Conservation (phyloP, 2,888 invertebrate species). For the Labia minor region DNA sequence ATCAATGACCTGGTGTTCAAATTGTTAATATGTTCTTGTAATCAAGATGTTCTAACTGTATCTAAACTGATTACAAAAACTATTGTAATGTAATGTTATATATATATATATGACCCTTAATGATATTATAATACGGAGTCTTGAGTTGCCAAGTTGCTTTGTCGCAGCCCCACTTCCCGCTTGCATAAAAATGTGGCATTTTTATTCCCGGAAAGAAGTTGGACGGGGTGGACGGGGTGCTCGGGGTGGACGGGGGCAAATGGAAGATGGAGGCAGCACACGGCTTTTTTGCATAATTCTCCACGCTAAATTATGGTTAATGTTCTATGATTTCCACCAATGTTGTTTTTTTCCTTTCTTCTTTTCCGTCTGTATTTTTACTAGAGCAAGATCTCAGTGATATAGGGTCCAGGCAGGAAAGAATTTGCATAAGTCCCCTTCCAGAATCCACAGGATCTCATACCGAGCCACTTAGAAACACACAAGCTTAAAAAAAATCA, state of each 20-base stretch:
- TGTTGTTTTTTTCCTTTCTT: slow-evolving; percentile 2
- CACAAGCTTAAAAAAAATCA: too few species aligned
- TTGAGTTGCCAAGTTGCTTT: slow-evolving; percentile 5
- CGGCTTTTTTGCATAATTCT: slow-evolving; percentile 13
- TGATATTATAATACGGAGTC: background rate
- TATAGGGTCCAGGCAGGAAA: slow-evolving; percentile 7
- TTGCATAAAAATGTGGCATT: slow-evolving; percentile 1
- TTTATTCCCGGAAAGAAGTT: slow-evolving; percentile 13
- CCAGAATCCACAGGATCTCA: background rate
- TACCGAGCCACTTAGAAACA: background rate
- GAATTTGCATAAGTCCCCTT: background rate
- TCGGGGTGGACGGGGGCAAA: background rate
- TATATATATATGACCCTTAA: background rate
- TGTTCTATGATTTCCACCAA: slow-evolving; percentile 13
- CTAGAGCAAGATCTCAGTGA: background rate
- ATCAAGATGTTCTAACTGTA: too few species aligned
- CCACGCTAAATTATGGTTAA: slow-evolving; percentile 13
- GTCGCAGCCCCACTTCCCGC: background rate
- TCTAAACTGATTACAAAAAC: too few species aligned
- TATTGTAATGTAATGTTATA: too few species aligned
- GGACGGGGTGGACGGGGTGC: background rate
- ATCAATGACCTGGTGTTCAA: too few species aligned
- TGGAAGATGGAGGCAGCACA: background rate
- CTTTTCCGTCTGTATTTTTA: slow-evolving; percentile 8
- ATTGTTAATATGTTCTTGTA: too few species aligned